Base-by-base conservation (phyloP, 2,888 invertebrate species). In the Melanostoma scalare region DNA sequence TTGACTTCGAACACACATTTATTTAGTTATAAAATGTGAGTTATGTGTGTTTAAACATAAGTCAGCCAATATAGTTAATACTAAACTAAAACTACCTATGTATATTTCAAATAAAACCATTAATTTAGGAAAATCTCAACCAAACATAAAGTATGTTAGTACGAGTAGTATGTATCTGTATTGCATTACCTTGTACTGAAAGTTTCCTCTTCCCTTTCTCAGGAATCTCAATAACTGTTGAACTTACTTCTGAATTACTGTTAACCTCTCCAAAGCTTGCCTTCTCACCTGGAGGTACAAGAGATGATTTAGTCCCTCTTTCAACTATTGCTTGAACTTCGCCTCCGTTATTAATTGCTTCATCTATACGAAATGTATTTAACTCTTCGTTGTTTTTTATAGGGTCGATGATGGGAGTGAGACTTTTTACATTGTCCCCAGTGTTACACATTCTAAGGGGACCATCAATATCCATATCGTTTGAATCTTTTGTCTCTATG, bases 151-250 rank as follows among this genome's bases (percentile, higher is more conserved):
- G 42, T 6, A 42, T 6, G 42, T 42, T 42, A 6, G 42, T 42
- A 42, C 42, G 9, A 8, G 42, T 87, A 20, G 20, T 20, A 20
- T 20, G 20, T 20, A 20, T 20, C 20, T 20, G 20, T 20, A 20
- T 20, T 20, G 20, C 20, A 20, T 20, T 78, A 90, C 91, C 91
- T 87, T 91, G 91, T 38, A 91, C 91, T 10, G 91, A 91, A 77
- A 91, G 86, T 85, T 91, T 91, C 46, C 91, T 87, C 10, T 89
- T 87, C 30, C 88, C 88, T 69, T 89, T 89, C 38, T 90, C 89
- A 4, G 90, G 88, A 33, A 88, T 87, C 46, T 91, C 91, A 68
- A 86, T 76, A 1, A 89, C 88, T 0, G 85, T 85, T 56, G 89
- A 85, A 72, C 86, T 89, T 61, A 88, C 88, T 38, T 79, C 78